phyloP scores from a whole-genome alignment of 2,113 vertebrate species.

The Zosterops lateralis region DNA sequence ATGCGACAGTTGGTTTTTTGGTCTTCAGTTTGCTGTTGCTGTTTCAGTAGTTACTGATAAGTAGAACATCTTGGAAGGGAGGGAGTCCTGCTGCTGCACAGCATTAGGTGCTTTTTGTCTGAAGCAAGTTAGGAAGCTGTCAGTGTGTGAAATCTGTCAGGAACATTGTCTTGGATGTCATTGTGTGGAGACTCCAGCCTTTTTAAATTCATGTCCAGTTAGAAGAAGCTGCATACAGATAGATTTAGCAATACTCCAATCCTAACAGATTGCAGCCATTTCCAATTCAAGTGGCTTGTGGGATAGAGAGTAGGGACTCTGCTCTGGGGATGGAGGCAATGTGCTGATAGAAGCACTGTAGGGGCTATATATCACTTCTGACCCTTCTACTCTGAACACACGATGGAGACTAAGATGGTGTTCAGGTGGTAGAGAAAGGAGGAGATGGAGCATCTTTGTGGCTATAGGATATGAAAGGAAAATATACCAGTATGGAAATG shows the following conservation, averaged over 20 bases:
- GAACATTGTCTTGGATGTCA: fast-evolving
- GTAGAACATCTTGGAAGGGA: not conserved
- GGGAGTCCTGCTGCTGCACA: not conserved
- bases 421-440: not conserved
- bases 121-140: not conserved
- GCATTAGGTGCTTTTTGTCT: not conserved
- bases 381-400: not conserved
- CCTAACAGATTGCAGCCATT: not conserved
- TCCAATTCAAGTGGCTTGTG: not conserved
- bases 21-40: not conserved
- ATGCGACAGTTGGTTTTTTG: not conserved
- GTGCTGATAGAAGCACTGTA: not conserved
- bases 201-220: not conserved
- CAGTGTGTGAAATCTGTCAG: not conserved
- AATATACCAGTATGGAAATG: not conserved
- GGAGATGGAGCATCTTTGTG: not conserved
- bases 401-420: not conserved
- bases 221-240: not conserved
- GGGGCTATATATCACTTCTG: not conserved
- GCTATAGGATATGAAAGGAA: not conserved
- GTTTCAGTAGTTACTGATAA: not conserved
- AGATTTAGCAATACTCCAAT: not conserved
- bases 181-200: not conserved
- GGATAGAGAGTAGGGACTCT: fast-evolving
- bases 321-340: not conserved